These are phyloP conservation scores for Achlya flavicornis DNA, from an alignment of 2,888 invertebrate species.

Conservation along the genomic window DNA sequence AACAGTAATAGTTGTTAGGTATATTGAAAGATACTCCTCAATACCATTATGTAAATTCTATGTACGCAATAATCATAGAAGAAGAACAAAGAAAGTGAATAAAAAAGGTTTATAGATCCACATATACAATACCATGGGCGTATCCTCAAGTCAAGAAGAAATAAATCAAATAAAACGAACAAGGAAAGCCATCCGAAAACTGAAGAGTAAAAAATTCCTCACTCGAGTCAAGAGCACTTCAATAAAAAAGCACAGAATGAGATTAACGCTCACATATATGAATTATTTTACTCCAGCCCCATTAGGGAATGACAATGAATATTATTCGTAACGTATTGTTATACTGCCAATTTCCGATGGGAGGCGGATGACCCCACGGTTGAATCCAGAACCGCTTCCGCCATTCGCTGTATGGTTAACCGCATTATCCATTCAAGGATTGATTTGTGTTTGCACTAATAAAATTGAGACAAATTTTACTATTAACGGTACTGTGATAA, in stretches of 20 bases:
- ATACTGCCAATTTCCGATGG: slow-evolving; percentile 50
- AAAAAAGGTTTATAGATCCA: not conserved
- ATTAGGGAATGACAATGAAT: slow-evolving; percentile 39
- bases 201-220: slow-evolving; percentile 6
- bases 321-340: slow-evolving; percentile 52
- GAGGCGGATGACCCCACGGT: slow-evolving; percentile 32
- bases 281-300: not conserved
- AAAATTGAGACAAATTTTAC: slow-evolving; percentile 26
- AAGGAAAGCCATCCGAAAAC: not conserved
- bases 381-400: slow-evolving; percentile 24
- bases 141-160: not conserved
- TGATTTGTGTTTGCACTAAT: slow-evolving; percentile 40
- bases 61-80: not conserved
- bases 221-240: slow-evolving; percentile 2
- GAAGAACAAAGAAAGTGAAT: not conserved
- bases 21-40: not conserved
- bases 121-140: slow-evolving; percentile 3
- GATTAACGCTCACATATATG: slow-evolving; percentile 2
- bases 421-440: slow-evolving; percentile 48
- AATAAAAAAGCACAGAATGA: not conserved
- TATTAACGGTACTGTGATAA: slow-evolving; percentile 13
- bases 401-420: slow-evolving; percentile 36
- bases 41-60: not conserved
- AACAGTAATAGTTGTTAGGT: too few relatives aligned
- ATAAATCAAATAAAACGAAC: slow-evolving; percentile 6